phyloP scores from a whole-genome alignment of 2,797 vertebrate species.

The Aphelocoma californica region DNA sequence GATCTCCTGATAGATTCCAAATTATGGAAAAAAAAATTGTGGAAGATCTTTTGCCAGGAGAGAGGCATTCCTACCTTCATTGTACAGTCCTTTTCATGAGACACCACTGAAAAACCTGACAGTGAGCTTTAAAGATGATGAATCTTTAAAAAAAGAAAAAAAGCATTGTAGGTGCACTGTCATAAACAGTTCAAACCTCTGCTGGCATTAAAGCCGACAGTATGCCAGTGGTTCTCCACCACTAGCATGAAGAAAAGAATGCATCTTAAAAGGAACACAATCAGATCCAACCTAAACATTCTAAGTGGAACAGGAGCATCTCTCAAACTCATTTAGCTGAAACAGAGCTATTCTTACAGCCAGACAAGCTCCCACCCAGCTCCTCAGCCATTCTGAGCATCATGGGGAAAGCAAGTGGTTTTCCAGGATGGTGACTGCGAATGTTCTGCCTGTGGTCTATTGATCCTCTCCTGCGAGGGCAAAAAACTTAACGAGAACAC shows the following conservation, averaged over 20 bases:
- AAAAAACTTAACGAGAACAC: rapidly evolving
- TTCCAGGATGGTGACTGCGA: background rate
- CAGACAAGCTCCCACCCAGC: background rate
- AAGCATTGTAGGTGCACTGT: conserved; percentile 67
- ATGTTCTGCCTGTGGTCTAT: background rate
- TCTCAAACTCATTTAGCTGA: background rate
- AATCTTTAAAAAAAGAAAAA: conserved; percentile 72
- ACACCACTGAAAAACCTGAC: conserved; percentile 69
- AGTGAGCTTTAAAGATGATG: conserved; percentile 71
- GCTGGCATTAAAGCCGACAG: conserved; percentile 49
- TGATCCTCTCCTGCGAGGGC: background rate
- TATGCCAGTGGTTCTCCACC: conserved; percentile 44
- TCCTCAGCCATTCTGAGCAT: background rate
- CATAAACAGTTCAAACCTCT: conserved; percentile 64
- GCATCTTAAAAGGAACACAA: conserved; percentile 7
- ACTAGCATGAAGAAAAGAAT: background rate
- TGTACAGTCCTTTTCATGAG: conserved; percentile 68
- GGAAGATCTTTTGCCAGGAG: conserved; percentile 64
- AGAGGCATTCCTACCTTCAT: conserved; percentile 66
- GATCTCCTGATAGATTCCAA: conserved; percentile 62
- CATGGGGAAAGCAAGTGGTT: background rate
- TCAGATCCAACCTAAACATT: background rate
- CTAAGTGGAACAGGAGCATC: background rate
- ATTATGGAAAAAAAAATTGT: conserved; percentile 38
- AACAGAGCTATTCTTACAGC: background rate